phyloP scores from a whole-genome alignment of 2,888 invertebrate genomes.

The Zaprionus bogoriensis region DNA sequence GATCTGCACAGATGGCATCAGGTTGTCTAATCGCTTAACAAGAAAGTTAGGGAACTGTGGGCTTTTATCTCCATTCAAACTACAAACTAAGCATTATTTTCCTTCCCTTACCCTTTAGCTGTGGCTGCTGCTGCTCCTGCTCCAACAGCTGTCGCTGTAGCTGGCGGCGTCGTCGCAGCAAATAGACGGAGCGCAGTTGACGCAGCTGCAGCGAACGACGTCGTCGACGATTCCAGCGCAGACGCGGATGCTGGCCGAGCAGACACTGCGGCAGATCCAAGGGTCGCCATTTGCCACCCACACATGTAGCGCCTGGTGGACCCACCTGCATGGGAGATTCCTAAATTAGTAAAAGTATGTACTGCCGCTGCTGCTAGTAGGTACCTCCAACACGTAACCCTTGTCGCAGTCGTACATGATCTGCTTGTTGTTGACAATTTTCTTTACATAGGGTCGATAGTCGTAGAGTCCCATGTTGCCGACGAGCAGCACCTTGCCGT shows the following conservation, averaged over 20 bases:
- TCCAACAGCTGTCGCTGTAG: constrained; percentile 60
- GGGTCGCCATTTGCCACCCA: constrained; percentile 97
- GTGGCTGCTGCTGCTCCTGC: constrained; percentile 6
- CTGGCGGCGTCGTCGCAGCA: constrained; percentile 73
- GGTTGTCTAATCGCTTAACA: no score
- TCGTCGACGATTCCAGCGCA: constrained; percentile 89
- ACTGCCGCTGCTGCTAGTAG: neutral
- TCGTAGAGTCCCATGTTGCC: constrained; percentile 98
- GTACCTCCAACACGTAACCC: constrained; percentile 90
- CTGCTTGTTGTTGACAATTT: constrained; percentile 93
- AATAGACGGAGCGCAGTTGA: constrained; percentile 75
- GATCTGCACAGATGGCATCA: no score
- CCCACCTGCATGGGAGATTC: constrained; percentile 85
- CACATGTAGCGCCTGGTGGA: constrained; percentile 96
- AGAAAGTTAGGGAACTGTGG: no score
- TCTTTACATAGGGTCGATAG: constrained; percentile 95
- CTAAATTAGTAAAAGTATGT: neutral
- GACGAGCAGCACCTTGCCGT: constrained; percentile 95
- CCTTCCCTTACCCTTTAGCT: constrained; percentile 9
- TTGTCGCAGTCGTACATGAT: constrained; percentile 98
- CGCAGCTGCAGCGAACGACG: constrained; percentile 84
- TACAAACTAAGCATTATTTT: no score
- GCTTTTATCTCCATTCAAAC: no score
- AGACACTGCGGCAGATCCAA: constrained; percentile 92
- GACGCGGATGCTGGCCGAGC: constrained; percentile 92